Evolutionary conservation across 2,113 vertebrate genomes (phyloP), one percentile per base, ranked within the genome.

Genomic region (Acrocephalus arundinaceus): DNA sequence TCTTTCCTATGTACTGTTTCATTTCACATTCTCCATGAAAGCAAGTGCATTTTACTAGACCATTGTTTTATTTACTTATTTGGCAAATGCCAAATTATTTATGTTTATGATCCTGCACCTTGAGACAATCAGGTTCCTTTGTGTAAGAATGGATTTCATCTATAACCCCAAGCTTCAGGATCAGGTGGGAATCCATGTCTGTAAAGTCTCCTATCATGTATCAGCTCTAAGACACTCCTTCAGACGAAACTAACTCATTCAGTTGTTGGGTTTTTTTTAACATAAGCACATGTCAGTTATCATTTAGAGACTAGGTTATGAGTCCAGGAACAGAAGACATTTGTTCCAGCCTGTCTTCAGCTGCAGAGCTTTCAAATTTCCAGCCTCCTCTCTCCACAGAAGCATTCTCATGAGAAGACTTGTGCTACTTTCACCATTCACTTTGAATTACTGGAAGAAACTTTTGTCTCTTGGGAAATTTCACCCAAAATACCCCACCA

Each of bases 401-500:
- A 65, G 7, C n/a, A 62, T 7, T 74, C 72, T 81, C 0, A 1
- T 71, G 65, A 67, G 51, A 90, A 80, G 31, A 35, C 19, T 35
- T 77, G 59, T 74, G 43, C 72, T 76, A 39, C 51, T 74, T 90
- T 80, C 67, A 84, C 23, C 1, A 3, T 66, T 77, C 51, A 28
- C 27, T 84, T 74, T 35, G 37, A 90, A 88, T 93, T 83, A 91
- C 18, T 4, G 15, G 22, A 80, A 94, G 58, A 13, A 62, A 39
- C 33, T 62, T n/a, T 74, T 43, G 21, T 51, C 45, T 54, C 43
- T 62, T 37, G 49, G 39, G 63, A 94, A 85, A 85, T 57, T 57
- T 79, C 41, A 61, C 15, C 0, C 24, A 25, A n/a, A 77, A 22
- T 62, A 5, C 0, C 0, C 8, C 9, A 21, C n/a, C 22, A 27